Evolutionary conservation across 2,797 vertebrate genomes (phyloP).

Genomic region (Enteromius anoplus): DNA sequence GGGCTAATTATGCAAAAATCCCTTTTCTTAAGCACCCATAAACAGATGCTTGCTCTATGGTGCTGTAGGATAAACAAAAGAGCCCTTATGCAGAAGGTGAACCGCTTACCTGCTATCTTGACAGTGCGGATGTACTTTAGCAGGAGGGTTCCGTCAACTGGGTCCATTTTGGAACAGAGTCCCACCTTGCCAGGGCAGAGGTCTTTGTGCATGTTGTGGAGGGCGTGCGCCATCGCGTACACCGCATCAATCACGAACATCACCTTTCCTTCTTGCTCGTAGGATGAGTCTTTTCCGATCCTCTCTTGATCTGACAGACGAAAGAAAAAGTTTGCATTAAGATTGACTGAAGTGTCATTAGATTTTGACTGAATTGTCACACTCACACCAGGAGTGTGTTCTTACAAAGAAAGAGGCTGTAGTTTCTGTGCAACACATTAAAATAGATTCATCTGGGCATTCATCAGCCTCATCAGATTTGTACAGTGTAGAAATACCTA

Average conservation of each 20-base stretch:
- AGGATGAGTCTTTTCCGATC: constrained; percentile 91
- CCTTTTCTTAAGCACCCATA: constrained; percentile 32
- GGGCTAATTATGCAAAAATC: constrained; percentile 31
- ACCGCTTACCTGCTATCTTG: constrained; percentile 89
- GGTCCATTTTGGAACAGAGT: constrained; percentile 91
- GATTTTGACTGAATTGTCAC: not conserved
- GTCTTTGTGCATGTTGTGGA: constrained; percentile 94
- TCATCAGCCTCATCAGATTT: not conserved
- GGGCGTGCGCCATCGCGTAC: constrained; percentile 93
- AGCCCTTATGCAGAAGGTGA: not conserved
- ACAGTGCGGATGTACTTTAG: constrained; percentile 93
- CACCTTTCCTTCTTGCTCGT: constrained; percentile 97
- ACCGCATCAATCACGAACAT: constrained; percentile 97
- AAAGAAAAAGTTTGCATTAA: constrained; percentile 22
- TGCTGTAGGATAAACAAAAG: not conserved
- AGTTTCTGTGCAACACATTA: not conserved
- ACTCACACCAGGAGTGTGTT: not conserved
- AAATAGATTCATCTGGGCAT: not conserved
- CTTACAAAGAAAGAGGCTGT: not conserved
- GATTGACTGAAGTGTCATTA: not conserved
- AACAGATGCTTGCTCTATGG: constrained; percentile 13
- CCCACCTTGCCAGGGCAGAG: constrained; percentile 91
- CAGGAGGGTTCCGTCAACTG: constrained; percentile 89
- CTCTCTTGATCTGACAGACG: constrained; percentile 87
- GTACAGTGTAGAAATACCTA: not conserved